Conservation (phyloP, 2,888 invertebrate species). For the Sarcophaga caerulescens region DNA sequence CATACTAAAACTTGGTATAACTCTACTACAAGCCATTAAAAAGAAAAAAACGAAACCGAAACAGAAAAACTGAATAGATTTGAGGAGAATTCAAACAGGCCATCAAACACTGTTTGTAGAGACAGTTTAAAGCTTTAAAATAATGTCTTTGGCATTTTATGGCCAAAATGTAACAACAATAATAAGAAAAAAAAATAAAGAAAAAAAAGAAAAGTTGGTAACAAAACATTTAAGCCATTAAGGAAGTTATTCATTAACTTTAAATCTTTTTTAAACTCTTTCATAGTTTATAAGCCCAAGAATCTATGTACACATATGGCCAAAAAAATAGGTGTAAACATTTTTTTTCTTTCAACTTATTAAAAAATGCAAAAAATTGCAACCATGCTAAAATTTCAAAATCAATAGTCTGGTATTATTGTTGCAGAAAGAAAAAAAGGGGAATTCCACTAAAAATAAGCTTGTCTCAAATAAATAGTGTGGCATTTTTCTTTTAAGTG, state of each 20-base stretch:
- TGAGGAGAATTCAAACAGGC: background rate
- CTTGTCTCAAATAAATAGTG: too few relatives aligned
- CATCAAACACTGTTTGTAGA: background rate
- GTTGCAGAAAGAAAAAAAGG: too few relatives aligned
- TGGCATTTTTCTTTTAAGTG: too few relatives aligned
- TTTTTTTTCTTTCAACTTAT: too few relatives aligned
- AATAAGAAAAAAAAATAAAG: background rate
- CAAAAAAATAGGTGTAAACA: too few relatives aligned
- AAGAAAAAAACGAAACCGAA: slow-evolving; percentile 19
- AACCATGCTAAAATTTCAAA: too few relatives aligned
- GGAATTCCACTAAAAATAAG: too few relatives aligned
- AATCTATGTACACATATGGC: too few relatives aligned
- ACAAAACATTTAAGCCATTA: slow-evolving; percentile 62
- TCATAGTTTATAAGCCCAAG: background rate
- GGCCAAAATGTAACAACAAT: background rate
- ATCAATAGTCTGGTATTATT: too few relatives aligned
- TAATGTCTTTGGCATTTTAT: slow-evolving; percentile 4
- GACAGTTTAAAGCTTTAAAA: slow-evolving; percentile 34
- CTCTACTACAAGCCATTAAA: slow-evolving; percentile 3
- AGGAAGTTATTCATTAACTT: slow-evolving; percentile 69
- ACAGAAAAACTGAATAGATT: background rate
- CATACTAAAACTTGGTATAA: too few relatives aligned
- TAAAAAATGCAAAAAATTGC: too few relatives aligned
- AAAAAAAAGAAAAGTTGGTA: slow-evolving; percentile 25
- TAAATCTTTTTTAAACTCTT: slow-evolving; percentile 1